Conservation (phyloP, 2,797 vertebrate genomes). For the Momotus momota region DNA sequence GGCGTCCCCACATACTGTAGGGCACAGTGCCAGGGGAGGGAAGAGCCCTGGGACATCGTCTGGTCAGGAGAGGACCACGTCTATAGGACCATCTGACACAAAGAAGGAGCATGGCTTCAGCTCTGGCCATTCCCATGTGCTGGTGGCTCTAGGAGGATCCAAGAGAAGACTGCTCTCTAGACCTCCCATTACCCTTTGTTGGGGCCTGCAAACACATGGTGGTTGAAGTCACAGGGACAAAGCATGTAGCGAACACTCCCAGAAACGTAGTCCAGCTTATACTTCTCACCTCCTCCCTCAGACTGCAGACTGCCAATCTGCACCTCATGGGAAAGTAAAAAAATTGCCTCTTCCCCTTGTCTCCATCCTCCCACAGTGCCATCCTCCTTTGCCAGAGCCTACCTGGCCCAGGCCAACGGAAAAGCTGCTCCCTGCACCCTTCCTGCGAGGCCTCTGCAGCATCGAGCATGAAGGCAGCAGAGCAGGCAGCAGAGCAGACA, state of each 20-base stretch:
- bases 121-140: fast-evolving
- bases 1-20: fast-evolving
- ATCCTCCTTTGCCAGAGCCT: background rate
- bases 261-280: background rate
- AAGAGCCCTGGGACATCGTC: background rate
- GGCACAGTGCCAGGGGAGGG: background rate
- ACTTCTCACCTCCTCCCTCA: background rate
- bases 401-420: background rate
- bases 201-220: background rate
- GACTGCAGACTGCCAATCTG: background rate
- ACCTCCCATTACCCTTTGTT: background rate
- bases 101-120: background rate
- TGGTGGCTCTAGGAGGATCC: background rate
- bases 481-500: background rate
- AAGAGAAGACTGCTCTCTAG: background rate
- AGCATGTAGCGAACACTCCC: background rate
- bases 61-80: background rate
- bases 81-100: background rate
- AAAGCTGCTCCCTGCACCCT: background rate
- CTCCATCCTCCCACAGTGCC: background rate
- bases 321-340: background rate
- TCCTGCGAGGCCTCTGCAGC: background rate
- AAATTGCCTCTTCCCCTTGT: background rate
- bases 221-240: background rate
- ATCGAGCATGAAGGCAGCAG: background rate